phyloP scores from a whole-genome alignment of 2,113 vertebrate genomes.

The Pipa parva region DNA sequence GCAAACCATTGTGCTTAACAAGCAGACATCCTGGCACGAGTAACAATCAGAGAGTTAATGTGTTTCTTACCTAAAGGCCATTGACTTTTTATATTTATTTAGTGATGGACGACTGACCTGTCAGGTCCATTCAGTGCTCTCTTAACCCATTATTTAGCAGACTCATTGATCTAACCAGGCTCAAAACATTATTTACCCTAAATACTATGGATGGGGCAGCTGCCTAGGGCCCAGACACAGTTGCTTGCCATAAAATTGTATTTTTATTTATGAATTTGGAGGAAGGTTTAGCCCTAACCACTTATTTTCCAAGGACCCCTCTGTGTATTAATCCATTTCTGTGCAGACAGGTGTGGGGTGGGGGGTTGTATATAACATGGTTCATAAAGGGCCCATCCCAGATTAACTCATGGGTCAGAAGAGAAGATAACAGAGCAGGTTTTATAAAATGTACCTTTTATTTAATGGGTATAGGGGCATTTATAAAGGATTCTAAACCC shows the following conservation, averaged over 20 bases:
- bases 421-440: too few species aligned
- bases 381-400: too few species aligned
- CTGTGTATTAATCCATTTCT: not conserved
- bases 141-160: not conserved
- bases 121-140: not conserved
- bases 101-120: not conserved
- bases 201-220: not conserved
- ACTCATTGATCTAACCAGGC: not conserved
- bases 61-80: slow-evolving; percentile 15
- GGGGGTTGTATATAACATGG: too few species aligned
- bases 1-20: not conserved
- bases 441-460: too few species aligned
- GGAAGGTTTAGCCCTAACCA: not conserved
- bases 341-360: too few species aligned
- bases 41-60: slow-evolving; percentile 1
- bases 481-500: too few species aligned
- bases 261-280: not conserved
- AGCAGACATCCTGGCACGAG: not conserved
- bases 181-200: too few species aligned
- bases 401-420: too few species aligned
- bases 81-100: slow-evolving; percentile 8
- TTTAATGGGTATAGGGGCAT: too few species aligned
- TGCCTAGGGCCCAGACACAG: not conserved
- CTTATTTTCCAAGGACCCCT: not conserved
- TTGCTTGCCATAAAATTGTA: not conserved